These are phyloP conservation scores for Polymixis flavicincta DNA, from an alignment of 2,888 invertebrate genomes.

Conservation along the genomic window DNA sequence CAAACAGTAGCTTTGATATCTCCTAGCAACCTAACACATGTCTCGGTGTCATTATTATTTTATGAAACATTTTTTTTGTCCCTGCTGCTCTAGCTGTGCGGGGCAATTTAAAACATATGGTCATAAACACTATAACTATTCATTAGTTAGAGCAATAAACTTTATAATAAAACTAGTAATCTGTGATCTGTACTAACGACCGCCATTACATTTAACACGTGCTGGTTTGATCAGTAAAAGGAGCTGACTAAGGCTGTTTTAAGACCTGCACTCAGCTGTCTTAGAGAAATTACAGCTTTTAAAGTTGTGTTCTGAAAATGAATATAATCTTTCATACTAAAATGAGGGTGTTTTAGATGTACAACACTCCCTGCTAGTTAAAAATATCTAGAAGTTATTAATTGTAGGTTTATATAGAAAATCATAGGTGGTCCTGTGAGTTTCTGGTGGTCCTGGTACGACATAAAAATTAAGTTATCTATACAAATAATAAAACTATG, in stretches of 20 bases:
- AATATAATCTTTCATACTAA: too few relatives aligned
- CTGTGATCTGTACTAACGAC: constrained; percentile 60
- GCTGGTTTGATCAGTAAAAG: constrained; percentile 34
- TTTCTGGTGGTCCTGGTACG: too few relatives aligned
- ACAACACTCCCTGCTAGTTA: neutral
- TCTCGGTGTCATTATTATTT: neutral
- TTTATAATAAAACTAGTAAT: constrained; percentile 62
- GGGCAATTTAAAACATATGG: constrained; percentile 58
- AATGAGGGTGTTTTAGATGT: neutral
- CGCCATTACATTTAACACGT: constrained; percentile 63
- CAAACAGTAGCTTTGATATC: constrained; percentile 5
- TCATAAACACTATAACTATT: constrained; percentile 55
- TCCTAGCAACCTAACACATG: constrained; percentile 19
- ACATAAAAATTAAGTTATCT: too few relatives aligned
- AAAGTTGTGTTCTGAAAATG: neutral
- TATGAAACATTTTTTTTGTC: constrained; percentile 19
- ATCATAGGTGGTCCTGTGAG: neutral
- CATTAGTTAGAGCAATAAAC: constrained; percentile 60
- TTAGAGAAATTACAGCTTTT: neutral
- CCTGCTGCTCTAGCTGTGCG: constrained; percentile 16
- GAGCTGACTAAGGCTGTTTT: constrained; percentile 31
- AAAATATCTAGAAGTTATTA: neutral
- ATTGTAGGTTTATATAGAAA: too few relatives aligned
- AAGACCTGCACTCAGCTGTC: neutral
- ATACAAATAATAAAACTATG: too few relatives aligned